Base-by-base conservation (phyloP, 2,797 vertebrate genomes). In the Centroberyx gerrardi region DNA sequence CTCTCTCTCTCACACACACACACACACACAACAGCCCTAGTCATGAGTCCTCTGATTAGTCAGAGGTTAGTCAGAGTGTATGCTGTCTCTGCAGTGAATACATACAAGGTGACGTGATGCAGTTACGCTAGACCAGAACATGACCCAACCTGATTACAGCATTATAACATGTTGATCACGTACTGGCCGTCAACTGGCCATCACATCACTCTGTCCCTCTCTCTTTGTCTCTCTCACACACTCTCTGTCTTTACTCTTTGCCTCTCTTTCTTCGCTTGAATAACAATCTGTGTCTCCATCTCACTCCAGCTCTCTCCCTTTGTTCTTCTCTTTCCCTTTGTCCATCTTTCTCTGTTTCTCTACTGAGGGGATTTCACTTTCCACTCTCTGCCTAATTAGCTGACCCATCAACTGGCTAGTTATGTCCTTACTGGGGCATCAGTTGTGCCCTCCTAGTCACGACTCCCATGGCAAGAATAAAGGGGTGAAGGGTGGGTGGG, bases 341-440 rank as follows among this genome's bases (percentile, higher is more conserved):
- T 46, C 49, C 28, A 29, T 10, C 10, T 44, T 13, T 17, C 44
- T 48, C 44, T 48, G 14, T 48, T 14, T 17, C 13, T 48, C 4
- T 48, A 40, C 38, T 10, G 4, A 40, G 9, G 8, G 7, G 8
- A 14, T 15, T 38, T 33, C 22, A 44, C 31, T 54, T n/a, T 27
- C 42, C 22, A 31, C 46, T 9, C 8, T 10, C 8, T 40, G 8
- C 8, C 38, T 40, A 40, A 40, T 40, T 46, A 46, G 58, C 49
- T 46, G 62, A 48, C 56, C 62, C 44, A 52, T 55, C 63, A 33
- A 62, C 63, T 68, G 70, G 48, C 51, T 65, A 66, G 72, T 58
- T 44, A n/a, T 22, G 38, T 44, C 55, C 60, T 31, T 53, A 14
- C 44, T 15, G 15, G 44, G 44, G 44, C 44, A 46, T 17, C 44